Conservation (phyloP, 2,113 vertebrate species). For the Spermophilus dauricus region DNA sequence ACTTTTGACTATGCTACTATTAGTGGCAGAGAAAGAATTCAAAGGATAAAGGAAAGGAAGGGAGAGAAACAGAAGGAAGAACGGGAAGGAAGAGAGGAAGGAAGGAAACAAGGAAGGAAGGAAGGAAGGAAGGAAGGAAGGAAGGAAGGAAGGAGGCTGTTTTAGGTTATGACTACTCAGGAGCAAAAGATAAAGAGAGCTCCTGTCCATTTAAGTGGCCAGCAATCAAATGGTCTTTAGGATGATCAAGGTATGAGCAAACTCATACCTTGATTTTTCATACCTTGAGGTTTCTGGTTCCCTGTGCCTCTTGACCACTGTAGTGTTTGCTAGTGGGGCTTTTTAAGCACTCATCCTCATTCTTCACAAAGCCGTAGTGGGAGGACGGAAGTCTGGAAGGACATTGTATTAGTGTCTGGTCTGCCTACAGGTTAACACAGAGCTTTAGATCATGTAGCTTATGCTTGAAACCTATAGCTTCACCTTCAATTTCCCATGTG, state of each 20-base stretch:
- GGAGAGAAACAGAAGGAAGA: background rate
- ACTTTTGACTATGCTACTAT: background rate
- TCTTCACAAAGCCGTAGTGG: background rate
- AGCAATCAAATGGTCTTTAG: background rate
- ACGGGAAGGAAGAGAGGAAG: rapidly evolving
- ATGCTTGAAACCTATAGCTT: background rate
- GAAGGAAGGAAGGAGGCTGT: too few relatives aligned
- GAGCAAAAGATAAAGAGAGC: background rate
- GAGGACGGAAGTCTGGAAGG: background rate
- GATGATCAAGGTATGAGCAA: too few relatives aligned
- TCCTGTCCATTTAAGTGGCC: background rate
- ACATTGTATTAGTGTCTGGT: background rate
- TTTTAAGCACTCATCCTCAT: background rate
- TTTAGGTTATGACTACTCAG: background rate
- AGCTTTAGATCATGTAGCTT: background rate
- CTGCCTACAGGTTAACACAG: background rate
- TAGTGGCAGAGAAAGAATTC: background rate
- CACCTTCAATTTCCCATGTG: background rate
- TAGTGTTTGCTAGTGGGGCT: background rate
- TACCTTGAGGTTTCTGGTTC: background rate
- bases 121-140: too few relatives aligned
- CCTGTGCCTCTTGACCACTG: background rate
- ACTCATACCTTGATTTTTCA: too few relatives aligned
- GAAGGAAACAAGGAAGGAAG: rapidly evolving
- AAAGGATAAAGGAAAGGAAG: background rate